Percentiles rank a stretch among this genome's conserved stretches.
Conservation (phyloP, 1,140 invertebrate species). For the Araneus ventricosus region DNA sequence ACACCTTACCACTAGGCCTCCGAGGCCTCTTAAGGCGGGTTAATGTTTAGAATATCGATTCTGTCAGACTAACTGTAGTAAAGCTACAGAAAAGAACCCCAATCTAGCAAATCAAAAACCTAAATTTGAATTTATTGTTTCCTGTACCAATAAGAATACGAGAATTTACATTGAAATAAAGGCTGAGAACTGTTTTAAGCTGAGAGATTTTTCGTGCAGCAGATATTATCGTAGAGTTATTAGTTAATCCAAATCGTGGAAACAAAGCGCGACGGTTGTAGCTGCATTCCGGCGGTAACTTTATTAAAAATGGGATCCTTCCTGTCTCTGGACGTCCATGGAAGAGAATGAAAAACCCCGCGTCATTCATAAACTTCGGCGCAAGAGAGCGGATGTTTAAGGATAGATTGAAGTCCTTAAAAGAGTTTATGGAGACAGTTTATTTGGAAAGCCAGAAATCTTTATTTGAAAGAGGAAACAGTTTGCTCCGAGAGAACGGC, state of each 20-base stretch:
- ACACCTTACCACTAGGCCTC: too few species aligned
- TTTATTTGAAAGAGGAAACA: not conserved
- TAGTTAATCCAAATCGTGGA: not conserved
- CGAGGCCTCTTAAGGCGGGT: too few species aligned
- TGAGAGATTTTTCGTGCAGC: too few species aligned
- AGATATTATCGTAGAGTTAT: too few species aligned
- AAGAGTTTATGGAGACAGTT: not conserved
- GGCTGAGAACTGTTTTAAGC: too few species aligned
- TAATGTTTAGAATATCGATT: too few species aligned
- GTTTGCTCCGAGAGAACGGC: not conserved
- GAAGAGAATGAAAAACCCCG: not conserved
- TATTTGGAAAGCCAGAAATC: slow-evolving; percentile 16
- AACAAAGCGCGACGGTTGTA: not conserved
- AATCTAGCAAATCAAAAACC: too few species aligned
- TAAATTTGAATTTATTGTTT: too few species aligned
- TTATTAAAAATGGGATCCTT: not conserved
- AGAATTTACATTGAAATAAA: too few species aligned
- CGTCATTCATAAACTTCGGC: not conserved
- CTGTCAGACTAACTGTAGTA: too few species aligned
- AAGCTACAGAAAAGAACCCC: too few species aligned
- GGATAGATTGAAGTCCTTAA: slow-evolving; percentile 16
- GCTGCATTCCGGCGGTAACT: not conserved
- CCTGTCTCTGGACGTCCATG: not conserved
- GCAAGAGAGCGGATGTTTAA: not conserved
- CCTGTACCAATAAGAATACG: too few species aligned